Conservation (phyloP, 2,797 vertebrate species). For the Gallinago stenura region DNA sequence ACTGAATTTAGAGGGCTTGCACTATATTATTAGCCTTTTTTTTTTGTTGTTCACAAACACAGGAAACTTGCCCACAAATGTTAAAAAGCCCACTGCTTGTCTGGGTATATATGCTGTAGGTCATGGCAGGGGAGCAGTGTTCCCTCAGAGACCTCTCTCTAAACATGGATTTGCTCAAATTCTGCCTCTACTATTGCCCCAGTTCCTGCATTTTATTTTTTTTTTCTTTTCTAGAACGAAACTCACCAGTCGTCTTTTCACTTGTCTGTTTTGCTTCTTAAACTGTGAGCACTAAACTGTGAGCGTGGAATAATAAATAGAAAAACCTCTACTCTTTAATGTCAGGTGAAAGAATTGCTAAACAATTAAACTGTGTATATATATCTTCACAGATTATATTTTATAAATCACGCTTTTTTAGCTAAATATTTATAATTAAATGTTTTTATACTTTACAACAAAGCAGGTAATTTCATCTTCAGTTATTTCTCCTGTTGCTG, state of each 20-base stretch:
- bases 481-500: conserved; percentile 70
- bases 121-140: not conserved
- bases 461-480: conserved; percentile 71
- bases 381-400: conserved; percentile 78
- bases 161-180: not conserved
- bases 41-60: not conserved
- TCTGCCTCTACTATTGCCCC: conserved; percentile 18
- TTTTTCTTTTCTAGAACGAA: not conserved
- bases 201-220: not conserved
- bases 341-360: conserved; percentile 64
- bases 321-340: conserved; percentile 58
- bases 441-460: conserved; percentile 79
- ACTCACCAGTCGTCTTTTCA: conserved; percentile 13
- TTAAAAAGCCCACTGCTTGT: not conserved
- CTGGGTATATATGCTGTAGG: not conserved
- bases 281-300: conserved; percentile 77
- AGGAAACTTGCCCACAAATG: not conserved
- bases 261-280: conserved; percentile 60
- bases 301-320: conserved; percentile 65
- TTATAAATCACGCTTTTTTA: conserved; percentile 77
- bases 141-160: not conserved
- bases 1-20: not conserved
- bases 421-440: conserved; percentile 79
- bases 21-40: not conserved
- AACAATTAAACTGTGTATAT: conserved; percentile 68